Percentiles rank a stretch among this genome's conserved stretches.
phyloP scores from a whole-genome alignment of 2,797 vertebrate genomes.

The Acanthurus tractus region DNA sequence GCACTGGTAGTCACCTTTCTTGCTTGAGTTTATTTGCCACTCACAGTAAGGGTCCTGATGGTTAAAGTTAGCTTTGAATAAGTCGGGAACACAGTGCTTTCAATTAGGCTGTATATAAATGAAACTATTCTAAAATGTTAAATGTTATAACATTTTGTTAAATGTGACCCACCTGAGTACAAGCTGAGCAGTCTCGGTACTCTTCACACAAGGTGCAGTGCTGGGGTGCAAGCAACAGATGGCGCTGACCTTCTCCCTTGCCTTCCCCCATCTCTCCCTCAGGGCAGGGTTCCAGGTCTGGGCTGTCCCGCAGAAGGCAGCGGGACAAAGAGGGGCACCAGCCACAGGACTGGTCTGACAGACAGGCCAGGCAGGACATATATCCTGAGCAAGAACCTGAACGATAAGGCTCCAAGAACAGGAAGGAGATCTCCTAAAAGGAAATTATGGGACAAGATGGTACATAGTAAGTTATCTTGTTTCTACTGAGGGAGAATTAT shows the following conservation, averaged over 20 bases:
- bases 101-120: background rate
- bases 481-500: conserved; percentile 2
- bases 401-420: conserved; percentile 93
- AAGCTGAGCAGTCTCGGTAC: conserved; percentile 92
- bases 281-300: conserved; percentile 71
- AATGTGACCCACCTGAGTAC: conserved; percentile 86
- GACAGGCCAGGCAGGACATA: conserved; percentile 91
- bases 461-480: background rate
- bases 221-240: conserved; percentile 88
- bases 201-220: conserved; percentile 92
- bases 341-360: conserved; percentile 93
- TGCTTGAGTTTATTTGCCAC: conserved; percentile 93
- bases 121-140: too few relatives aligned
- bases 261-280: conserved; percentile 73
- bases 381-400: conserved; percentile 88
- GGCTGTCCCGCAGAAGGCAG: conserved; percentile 85
- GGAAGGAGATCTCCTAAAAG: conserved; percentile 92
- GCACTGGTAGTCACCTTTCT: conserved; percentile 93
- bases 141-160: background rate
- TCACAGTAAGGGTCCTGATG: conserved; percentile 91
- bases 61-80: conserved; percentile 22
- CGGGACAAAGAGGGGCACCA: conserved; percentile 90
- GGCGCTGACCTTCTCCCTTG: conserved; percentile 79
- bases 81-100: background rate
- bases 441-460: background rate